Conservation (phyloP, 2,113 vertebrate species). For the Cynocephalus volans region DNA sequence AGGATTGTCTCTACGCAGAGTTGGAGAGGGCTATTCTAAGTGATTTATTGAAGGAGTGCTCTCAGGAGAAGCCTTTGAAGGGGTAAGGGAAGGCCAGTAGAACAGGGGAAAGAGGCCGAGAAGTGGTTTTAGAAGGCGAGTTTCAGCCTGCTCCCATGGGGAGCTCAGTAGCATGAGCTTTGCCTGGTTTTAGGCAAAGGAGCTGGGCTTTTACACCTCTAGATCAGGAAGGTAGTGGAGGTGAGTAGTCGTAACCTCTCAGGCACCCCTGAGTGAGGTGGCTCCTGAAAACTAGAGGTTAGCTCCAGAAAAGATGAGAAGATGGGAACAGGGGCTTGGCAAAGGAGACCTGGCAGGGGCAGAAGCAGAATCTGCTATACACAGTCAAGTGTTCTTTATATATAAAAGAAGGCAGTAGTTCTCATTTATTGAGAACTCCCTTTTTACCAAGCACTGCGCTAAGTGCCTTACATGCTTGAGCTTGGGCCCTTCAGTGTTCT, state of each 20-base stretch:
- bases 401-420: background rate
- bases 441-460: background rate
- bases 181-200: background rate
- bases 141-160: background rate
- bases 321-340: background rate
- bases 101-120: background rate
- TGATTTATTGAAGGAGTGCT: background rate
- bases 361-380: background rate
- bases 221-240: background rate
- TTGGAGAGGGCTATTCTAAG: background rate
- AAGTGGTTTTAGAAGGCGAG: background rate
- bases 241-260: too few species aligned
- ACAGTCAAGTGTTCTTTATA: background rate
- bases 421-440: background rate
- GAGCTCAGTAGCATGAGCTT: background rate
- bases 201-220: background rate
- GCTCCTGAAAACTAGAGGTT: background rate
- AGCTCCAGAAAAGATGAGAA: background rate
- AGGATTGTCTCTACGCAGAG: background rate
- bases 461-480: too few species aligned
- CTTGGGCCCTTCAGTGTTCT: background rate
- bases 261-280: background rate
- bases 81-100: background rate
- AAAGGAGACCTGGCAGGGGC: background rate
- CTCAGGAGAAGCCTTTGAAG: background rate